A percentile compares a stretch with the other conserved stretches of the same genome.
Conservation (phyloP, 2,888 invertebrate genomes). For the Luperina nickerlii region DNA sequence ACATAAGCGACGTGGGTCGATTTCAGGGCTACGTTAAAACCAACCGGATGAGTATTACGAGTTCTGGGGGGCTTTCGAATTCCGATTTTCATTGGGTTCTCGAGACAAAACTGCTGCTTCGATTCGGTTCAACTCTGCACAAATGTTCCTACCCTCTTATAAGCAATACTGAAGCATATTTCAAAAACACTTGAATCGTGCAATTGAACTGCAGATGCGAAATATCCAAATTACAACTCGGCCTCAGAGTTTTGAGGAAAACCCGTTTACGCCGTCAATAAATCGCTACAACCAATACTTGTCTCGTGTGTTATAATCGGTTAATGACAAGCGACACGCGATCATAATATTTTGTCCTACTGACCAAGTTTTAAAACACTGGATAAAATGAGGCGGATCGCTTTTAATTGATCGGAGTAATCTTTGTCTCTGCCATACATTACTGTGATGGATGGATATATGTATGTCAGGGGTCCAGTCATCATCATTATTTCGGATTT, state of each 20-base stretch:
- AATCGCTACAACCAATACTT: slow-evolving; percentile 35
- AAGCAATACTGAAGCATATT: slow-evolving; percentile 1
- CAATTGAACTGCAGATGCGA: slow-evolving; percentile 33
- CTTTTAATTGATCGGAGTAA: slow-evolving; percentile 57
- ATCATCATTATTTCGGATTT: slow-evolving; percentile 1
- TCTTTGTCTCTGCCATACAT: slow-evolving; percentile 28
- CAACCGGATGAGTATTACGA: background rate
- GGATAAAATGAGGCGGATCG: slow-evolving; percentile 46
- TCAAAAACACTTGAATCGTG: slow-evolving; percentile 26
- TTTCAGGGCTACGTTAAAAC: background rate
- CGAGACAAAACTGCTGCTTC: background rate
- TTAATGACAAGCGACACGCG: slow-evolving; percentile 61
- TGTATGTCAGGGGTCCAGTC: slow-evolving; percentile 38
- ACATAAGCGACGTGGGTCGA: too few species aligned
- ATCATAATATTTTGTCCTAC: slow-evolving; percentile 42
- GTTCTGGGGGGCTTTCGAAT: background rate
- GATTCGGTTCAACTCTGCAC: background rate
- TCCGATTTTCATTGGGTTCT: background rate
- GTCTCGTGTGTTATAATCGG: slow-evolving; percentile 40
- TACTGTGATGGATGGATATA: slow-evolving; percentile 27
- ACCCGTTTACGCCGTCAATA: slow-evolving; percentile 20
- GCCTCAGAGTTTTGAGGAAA: slow-evolving; percentile 22
- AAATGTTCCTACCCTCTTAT: background rate
- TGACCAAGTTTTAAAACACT: slow-evolving; percentile 47
- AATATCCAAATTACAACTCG: slow-evolving; percentile 29